phyloP scores from a whole-genome alignment of 2,888 invertebrate species.

The Pristionchus arcanus region DNA sequence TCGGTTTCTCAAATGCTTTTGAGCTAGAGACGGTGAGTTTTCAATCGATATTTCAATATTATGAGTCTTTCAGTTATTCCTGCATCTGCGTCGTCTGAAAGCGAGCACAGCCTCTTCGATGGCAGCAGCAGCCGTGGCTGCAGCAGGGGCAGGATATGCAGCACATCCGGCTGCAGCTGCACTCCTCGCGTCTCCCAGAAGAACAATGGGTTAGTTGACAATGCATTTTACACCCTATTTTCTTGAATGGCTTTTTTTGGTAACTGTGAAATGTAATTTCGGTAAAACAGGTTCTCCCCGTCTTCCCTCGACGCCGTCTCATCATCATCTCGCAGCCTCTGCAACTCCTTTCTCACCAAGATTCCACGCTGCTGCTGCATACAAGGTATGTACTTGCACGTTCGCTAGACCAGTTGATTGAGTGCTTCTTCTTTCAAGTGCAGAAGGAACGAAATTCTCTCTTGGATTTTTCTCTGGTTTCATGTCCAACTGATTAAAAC shows the following conservation, averaged over 20 bases:
- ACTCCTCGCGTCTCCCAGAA: slow-evolving; percentile 10
- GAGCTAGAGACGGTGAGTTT: slow-evolving; percentile 46
- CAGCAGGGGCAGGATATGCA: slow-evolving; percentile 11
- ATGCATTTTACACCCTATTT: too few relatives aligned
- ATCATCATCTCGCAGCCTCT: slow-evolving; percentile 20
- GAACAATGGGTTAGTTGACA: background rate
- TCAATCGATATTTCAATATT: too few relatives aligned
- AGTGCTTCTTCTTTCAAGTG: background rate
- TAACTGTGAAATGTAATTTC: background rate
- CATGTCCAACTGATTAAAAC: too few relatives aligned
- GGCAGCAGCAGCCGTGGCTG: slow-evolving; percentile 35
- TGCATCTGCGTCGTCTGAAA: slow-evolving; percentile 53
- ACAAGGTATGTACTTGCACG: background rate
- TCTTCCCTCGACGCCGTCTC: slow-evolving; percentile 38
- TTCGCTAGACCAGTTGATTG: too few relatives aligned
- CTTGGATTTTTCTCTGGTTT: background rate
- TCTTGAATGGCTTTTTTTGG: too few relatives aligned
- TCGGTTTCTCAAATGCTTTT: slow-evolving; percentile 51
- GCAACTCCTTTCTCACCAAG: slow-evolving; percentile 46
- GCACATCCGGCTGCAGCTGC: slow-evolving; percentile 39
- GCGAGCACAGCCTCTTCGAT: slow-evolving; percentile 22
- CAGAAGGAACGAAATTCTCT: background rate
- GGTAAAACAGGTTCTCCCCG: background rate
- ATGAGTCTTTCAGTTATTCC: slow-evolving; percentile 10
- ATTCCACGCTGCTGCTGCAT: slow-evolving; percentile 45